Evolutionary conservation across 2,888 invertebrate genomes (phyloP), one percentile per base, ranked within the genome.

Genomic region (Ormyrus nitidulus): DNA sequence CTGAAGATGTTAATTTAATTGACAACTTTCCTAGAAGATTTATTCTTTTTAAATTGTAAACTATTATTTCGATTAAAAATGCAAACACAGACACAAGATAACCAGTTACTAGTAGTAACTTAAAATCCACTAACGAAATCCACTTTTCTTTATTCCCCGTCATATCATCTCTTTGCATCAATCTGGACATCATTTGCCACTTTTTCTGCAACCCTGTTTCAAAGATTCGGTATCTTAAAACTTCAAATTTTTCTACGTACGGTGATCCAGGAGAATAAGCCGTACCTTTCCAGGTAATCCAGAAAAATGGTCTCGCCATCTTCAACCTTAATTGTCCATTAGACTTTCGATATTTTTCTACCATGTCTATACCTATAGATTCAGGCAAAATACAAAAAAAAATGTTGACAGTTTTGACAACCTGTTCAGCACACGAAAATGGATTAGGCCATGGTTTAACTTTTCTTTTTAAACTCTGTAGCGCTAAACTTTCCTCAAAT

Each of bases 241-340:
- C 4, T 51, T 82, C 70, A 6, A 84, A 81, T 11, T 64, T 53
- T 1, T 68, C 62, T 0, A 71, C 58, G 64, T 81, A 84, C 1
- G 84, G 84, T 8, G 83, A 80, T 19, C 80, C 73, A 61, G 74
- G 56, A 2, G 77, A 58, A 10, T 83, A 10, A 0, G 49, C 11
- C 9, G 79, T 83, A 8, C 77, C 66, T 1, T 44, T 58, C n/a
- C 76, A 77, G 34, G 65, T 74, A n/a, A 46, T 58, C 81, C 80
- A 78, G 10, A 83, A 83, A 13, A 82, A 83, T 0, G 78, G 73
- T 0, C 53, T 8, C 61, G 70, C 62, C 9, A 83, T 44, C 53
- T 10, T 69, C 34, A 76, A n/a, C 13, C 4, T 54, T 7, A 8
- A 10, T n/a, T 11, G 10, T 19, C 69, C 58, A n/a, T 49, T 59